phyloP scores from a whole-genome alignment of 2,113 vertebrate species.

The Promerops cafer region DNA sequence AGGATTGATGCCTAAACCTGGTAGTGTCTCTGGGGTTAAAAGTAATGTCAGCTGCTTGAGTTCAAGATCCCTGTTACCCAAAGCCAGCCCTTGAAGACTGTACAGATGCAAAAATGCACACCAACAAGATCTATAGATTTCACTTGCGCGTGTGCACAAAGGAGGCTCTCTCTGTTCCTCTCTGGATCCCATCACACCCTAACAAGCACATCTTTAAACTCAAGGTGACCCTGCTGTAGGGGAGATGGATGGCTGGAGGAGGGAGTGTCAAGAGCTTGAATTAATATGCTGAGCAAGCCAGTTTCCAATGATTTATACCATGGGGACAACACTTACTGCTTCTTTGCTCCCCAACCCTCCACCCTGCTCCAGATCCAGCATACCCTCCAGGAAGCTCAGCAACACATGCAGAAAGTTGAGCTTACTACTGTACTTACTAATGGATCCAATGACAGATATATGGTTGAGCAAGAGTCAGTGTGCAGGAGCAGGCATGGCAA shows the following conservation, averaged over 20 bases:
- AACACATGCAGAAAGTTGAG: conserved; percentile 26
- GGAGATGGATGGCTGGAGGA: conserved; percentile 11
- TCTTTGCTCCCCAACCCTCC: conserved; percentile 10
- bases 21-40: neutral
- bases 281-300: conserved; percentile 18
- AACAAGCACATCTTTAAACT: conserved; percentile 45
- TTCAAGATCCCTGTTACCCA: neutral
- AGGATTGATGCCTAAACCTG: neutral
- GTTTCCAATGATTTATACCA: conserved; percentile 13
- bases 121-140: neutral
- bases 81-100: neutral
- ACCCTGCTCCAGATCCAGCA: neutral
- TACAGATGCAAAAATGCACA: neutral
- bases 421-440: conserved; percentile 52
- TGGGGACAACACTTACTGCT: neutral
- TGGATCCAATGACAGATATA: conserved; percentile 57
- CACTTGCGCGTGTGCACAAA: neutral
- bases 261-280: neutral
- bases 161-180: neutral
- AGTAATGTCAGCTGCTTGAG: neutral
- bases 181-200: neutral
- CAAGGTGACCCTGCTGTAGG: conserved; percentile 19
- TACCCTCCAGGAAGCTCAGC: neutral
- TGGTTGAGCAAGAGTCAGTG: neutral
- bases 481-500: conserved; percentile 44